Evolutionary conservation across 1,140 invertebrate genomes (phyloP).

Genomic region (Dysdera silvatica): DNA sequence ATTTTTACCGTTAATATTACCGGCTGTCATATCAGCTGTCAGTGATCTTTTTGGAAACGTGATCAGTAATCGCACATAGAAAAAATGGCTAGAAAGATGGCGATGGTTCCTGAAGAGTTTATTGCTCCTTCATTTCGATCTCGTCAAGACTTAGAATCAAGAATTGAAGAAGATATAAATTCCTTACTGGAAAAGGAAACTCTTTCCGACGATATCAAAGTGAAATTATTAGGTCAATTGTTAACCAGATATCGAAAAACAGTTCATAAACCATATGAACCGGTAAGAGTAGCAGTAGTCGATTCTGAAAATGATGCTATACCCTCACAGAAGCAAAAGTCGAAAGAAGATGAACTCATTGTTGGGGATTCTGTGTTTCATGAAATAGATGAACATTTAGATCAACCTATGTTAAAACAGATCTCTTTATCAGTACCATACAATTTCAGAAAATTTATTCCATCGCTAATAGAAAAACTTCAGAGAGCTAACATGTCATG

Average conservation of each 20-base stretch:
- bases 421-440: neutral
- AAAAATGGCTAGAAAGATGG: slow-evolving; percentile 5
- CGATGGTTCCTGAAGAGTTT: neutral
- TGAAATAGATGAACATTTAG: too few relatives aligned
- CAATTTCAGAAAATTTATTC: neutral
- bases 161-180: neutral
- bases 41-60: neutral
- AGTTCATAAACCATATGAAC: neutral
- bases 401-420: too few relatives aligned
- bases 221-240: slow-evolving; percentile 6
- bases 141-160: neutral
- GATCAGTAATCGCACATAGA: neutral
- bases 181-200: neutral
- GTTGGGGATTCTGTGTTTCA: too few relatives aligned
- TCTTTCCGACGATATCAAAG: slow-evolving; percentile 4
- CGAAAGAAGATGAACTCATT: neutral
- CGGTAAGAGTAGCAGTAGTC: neutral
- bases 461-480: slow-evolving; percentile 10
- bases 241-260: neutral
- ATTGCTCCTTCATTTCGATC: neutral
- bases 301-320: neutral
- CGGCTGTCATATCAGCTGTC: neutral
- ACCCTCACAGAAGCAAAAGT: neutral
- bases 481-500: too few relatives aligned
- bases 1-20: neutral